Evolutionary conservation across 2,888 invertebrate species (phyloP), one percentile per base, ranked within the genome.

Genomic region (Metellina segmentata): DNA sequence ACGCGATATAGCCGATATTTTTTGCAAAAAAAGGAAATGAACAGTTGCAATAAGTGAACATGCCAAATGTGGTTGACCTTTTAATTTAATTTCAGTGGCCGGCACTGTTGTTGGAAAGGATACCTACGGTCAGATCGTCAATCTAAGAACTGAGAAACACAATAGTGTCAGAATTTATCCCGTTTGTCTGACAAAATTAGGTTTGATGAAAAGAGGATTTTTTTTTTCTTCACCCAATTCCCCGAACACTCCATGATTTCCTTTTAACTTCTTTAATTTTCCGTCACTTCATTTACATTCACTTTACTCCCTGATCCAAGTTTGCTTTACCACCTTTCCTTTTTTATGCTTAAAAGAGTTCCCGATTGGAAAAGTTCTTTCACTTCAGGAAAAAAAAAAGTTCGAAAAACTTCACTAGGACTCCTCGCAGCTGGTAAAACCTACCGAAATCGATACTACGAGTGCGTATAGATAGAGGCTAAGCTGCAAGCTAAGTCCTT

Each of bases 391-490:
- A 61, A 61, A 61, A 53, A 53, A 61, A 61, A 61, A 61, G 6
- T 78, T 51, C 52, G 7, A n/a, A 48, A 19, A 51, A 52, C 52
- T 78, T 78, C 19, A 34, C 34, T 13, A 52, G 78, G 53, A 70
- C n/a, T 61, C 34, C 20, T 61, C 20, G 61, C 69, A 81, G 52
- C 70, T 16, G 13, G 6, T 16, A 70, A 61, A 81, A 48, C 20
- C 77, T 51, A 16, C 16, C 13, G 72, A 83, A 83, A 83, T 83
- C 82, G 82, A 83, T 83, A 83, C 34, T 34, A 48, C 5, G 34
- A 61, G 19, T 69, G 69, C 53, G 69, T 69, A 34, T 61, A 81
- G 61, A 81, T 71, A 72, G n/a, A 83, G 71, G n/a, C 49, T 49
- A 72, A 71, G 49, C 52, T 71, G 16, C 9, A 34, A 16, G 20